Conservation (phyloP, 2,888 invertebrate genomes). For the Hedychridium roseum region DNA sequence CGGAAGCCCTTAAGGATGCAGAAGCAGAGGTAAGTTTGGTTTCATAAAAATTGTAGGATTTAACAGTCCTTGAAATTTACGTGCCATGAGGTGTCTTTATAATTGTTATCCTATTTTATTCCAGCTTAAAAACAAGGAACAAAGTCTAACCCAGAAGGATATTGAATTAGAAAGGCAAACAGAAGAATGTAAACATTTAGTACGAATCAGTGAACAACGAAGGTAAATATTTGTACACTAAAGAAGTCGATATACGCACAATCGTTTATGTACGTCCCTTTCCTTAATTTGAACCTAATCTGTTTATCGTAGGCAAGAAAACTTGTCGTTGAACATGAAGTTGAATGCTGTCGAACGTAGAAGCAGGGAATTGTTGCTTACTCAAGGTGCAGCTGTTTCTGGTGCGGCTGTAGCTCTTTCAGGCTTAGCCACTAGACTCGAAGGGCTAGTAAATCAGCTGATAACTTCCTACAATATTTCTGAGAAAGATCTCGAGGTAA, state of each 20-base stretch:
- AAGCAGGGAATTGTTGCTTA: conserved; percentile 71
- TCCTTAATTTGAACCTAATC: conserved; percentile 2
- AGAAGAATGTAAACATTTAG: conserved; percentile 81
- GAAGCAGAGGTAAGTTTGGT: conserved; percentile 69
- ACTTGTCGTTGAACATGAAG: conserved; percentile 72
- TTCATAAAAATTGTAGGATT: background rate
- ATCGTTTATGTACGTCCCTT: background rate
- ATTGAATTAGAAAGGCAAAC: conserved; percentile 71
- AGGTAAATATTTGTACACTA: no score
- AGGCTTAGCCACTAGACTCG: conserved; percentile 74
- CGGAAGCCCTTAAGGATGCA: conserved; percentile 80
- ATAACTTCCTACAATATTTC: conserved; percentile 79
- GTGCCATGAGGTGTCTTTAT: background rate
- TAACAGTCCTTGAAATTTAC: background rate
- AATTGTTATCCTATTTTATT: conserved; percentile 41
- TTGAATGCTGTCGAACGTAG: conserved; percentile 71
- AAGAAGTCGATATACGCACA: no score
- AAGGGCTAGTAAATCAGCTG: conserved; percentile 76
- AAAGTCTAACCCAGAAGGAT: conserved; percentile 64
- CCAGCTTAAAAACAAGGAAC: conserved; percentile 55
- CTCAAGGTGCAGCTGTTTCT: conserved; percentile 75
- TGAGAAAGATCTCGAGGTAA: conserved; percentile 76
- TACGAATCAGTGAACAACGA: conserved; percentile 82
- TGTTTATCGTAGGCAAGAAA: conserved; percentile 68
- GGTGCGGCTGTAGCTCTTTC: conserved; percentile 75